Percentiles rank a stretch among this genome's conserved stretches.
phyloP scores from a whole-genome alignment of 2,888 invertebrate species.

The Orthosia incerta region DNA sequence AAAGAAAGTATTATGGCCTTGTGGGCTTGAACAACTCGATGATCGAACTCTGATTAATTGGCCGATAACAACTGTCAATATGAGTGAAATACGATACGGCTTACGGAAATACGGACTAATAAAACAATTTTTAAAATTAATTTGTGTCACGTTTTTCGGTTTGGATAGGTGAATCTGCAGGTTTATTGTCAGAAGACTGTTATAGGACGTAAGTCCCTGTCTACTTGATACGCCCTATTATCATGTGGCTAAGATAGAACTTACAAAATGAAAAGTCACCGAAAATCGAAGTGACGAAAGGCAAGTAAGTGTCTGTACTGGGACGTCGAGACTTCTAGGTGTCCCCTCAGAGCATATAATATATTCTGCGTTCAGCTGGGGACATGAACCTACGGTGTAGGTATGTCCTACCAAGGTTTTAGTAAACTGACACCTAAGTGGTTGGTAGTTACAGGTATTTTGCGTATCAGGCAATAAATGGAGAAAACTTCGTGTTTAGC shows the following conservation, averaged over 20 bases:
- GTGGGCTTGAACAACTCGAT: conserved; percentile 31
- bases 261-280: background rate
- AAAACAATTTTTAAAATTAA: background rate
- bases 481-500: no score
- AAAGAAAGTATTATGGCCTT: conserved; percentile 56
- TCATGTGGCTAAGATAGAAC: background rate
- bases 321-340: background rate
- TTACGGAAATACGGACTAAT: background rate
- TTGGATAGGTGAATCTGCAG: background rate
- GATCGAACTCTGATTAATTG: conserved; percentile 57
- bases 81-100: conserved; percentile 33
- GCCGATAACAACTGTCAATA: conserved; percentile 47
- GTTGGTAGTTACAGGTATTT: no score
- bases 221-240: background rate
- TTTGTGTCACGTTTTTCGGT: background rate
- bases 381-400: no score
- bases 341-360: no score
- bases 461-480: no score
- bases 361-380: no score
- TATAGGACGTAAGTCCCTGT: background rate
- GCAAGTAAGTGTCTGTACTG: no score
- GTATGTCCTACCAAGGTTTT: no score
- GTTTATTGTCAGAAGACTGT: background rate
- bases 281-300: background rate
- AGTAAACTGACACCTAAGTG: no score